Conservation (phyloP, 2,113 vertebrate genomes). For the Ophthalmolycus amberensis region DNA sequence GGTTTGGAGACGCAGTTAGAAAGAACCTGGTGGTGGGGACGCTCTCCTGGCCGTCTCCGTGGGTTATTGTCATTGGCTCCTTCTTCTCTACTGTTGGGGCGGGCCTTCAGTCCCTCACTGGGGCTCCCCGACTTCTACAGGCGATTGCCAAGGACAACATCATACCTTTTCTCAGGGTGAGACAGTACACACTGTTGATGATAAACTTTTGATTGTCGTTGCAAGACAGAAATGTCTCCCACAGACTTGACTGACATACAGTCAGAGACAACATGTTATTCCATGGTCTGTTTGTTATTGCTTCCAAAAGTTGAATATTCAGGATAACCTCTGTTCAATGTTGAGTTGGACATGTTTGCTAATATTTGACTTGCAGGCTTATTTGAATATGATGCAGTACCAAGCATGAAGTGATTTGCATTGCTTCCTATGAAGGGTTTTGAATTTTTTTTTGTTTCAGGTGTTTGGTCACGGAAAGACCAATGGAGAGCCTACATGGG, state of each 20-base stretch:
- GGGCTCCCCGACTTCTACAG: constrained; percentile 94
- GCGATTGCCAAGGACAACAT: constrained; percentile 99
- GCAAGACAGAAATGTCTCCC: not conserved
- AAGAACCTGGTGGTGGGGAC: constrained; percentile 95
- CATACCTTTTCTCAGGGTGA: constrained; percentile 95
- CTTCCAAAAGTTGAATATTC: not conserved
- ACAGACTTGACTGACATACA: not conserved
- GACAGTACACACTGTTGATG: constrained; percentile 1
- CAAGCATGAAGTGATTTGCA: constrained; percentile 58
- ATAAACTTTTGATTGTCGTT: not conserved
- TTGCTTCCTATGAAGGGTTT: constrained; percentile 14
- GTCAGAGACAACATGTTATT: not conserved
- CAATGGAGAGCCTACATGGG: constrained; percentile 97
- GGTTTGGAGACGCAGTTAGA: constrained; percentile 92
- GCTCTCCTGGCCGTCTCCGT: constrained; percentile 95
- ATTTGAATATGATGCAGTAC: constrained; percentile 44
- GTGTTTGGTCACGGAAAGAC: constrained; percentile 96
- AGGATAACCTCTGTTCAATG: not conserved
- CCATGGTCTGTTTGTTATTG: not conserved
- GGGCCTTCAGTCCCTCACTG: constrained; percentile 94
- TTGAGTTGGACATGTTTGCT: not conserved
- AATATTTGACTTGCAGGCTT: constrained; percentile 4
- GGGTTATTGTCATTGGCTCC: constrained; percentile 98
- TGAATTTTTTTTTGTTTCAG: constrained; percentile 70
- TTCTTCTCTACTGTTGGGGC: constrained; percentile 98